A percentile compares a stretch with the other conserved stretches of the same genome.
Conservation (phyloP, 2,797 vertebrate genomes). For the Mus spretus region DNA sequence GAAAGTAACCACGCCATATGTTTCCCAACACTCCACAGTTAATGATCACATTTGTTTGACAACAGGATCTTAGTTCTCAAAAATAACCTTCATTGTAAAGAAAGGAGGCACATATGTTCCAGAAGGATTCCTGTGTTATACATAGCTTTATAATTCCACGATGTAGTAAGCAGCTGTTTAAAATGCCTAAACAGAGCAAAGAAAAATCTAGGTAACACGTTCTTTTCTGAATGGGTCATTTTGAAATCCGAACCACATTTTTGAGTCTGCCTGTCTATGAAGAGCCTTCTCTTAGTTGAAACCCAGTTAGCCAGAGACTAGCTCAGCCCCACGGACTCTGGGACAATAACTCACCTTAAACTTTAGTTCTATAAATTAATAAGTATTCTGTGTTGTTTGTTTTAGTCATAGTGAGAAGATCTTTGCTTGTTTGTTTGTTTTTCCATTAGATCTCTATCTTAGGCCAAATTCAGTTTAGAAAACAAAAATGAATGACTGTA, state of each 20-base stretch:
- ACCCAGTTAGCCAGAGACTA: slow-evolving; percentile 48
- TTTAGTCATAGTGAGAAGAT: slow-evolving; percentile 76
- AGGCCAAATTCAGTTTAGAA: slow-evolving; percentile 69
- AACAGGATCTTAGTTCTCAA: slow-evolving; percentile 60
- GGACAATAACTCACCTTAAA: not conserved
- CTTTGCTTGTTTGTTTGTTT: slow-evolving; percentile 48
- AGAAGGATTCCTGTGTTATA: slow-evolving; percentile 17
- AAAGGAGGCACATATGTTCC: slow-evolving; percentile 53
- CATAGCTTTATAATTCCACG: slow-evolving; percentile 72
- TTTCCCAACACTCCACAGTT: slow-evolving; percentile 27
- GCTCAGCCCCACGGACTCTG: slow-evolving; percentile 68
- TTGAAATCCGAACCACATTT: slow-evolving; percentile 48
- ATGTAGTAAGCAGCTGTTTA: slow-evolving; percentile 73
- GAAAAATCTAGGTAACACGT: slow-evolving; percentile 52
- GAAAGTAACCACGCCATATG: slow-evolving; percentile 35
- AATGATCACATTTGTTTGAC: slow-evolving; percentile 74
- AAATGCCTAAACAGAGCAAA: slow-evolving; percentile 71
- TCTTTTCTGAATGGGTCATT: slow-evolving; percentile 63
- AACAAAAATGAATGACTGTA: slow-evolving; percentile 43
- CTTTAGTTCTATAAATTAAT: slow-evolving; percentile 78
- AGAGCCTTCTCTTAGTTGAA: slow-evolving; percentile 41
- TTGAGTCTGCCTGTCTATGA: slow-evolving; percentile 17
- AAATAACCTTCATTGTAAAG: slow-evolving; percentile 60
- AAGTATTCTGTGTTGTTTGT: slow-evolving; percentile 76
- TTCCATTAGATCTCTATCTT: slow-evolving; percentile 67